These are phyloP conservation scores for Microtus montanus DNA, from an alignment of 2,113 vertebrate genomes.

Conservation along the genomic window DNA sequence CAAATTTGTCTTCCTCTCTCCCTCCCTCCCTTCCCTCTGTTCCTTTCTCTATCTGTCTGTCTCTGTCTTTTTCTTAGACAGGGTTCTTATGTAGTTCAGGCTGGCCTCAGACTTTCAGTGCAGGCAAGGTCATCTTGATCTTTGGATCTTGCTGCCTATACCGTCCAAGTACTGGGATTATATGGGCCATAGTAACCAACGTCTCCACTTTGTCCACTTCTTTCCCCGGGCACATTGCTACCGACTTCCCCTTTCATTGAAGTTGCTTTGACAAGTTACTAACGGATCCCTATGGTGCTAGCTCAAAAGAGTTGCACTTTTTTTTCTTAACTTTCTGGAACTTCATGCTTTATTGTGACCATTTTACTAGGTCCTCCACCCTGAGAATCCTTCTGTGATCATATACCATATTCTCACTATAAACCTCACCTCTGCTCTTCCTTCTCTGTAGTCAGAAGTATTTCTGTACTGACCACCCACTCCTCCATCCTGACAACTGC, in stretches of 20 bases:
- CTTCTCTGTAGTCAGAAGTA: not conserved
- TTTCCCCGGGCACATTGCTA: not conserved
- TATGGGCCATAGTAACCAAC: not conserved
- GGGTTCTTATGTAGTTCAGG: not conserved
- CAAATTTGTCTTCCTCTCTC: not conserved
- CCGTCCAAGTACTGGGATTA: not conserved
- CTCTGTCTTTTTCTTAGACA: not conserved
- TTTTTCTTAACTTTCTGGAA: not conserved
- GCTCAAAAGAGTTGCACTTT: slow-evolving; percentile 1
- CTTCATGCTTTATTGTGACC: slow-evolving; percentile 49
- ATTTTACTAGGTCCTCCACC: not conserved
- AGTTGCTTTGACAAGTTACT: slow-evolving; percentile 42
- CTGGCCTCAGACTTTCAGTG: not conserved
- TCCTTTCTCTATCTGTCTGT: not conserved
- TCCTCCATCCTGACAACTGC: too few relatives aligned
- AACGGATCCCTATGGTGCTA: not conserved
- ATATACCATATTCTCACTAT: not conserved
- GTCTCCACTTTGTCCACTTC: not conserved
- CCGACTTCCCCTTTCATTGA: not conserved
- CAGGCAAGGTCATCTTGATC: not conserved
- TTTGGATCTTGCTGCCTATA: not conserved
- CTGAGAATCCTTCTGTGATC: not conserved
- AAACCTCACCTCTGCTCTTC: not conserved
- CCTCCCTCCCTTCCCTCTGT: not conserved
- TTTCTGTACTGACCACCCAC: too few relatives aligned